Base-by-base conservation (phyloP, 1,140 invertebrate genomes). In the Trichonephila inaurata region DNA sequence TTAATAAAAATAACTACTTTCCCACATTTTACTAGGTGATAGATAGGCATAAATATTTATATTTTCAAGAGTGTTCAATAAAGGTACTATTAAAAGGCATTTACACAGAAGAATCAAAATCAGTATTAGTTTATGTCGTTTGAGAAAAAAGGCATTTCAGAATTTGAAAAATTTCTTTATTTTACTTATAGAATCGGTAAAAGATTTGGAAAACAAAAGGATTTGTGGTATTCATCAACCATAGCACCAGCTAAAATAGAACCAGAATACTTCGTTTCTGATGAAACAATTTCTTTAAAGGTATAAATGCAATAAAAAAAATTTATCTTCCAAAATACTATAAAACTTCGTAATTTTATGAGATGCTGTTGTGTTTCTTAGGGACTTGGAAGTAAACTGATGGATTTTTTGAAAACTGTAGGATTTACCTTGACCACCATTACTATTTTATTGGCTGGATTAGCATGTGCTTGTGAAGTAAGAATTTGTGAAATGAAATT, bases 391-490 rank as follows among this genome's bases (percentile, higher is more conserved):
- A 10, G 61, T 19, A 92, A 92, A 77, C 12, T 92, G 24, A 16
- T 28, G 19, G 19, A 69, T 21, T 92, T 86, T 24, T 16, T 87
- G 12, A 92, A 77, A 77, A 92, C 51, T 0, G 21, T 72, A 44
- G 83, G 91, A 8, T 92, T 51, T 16, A 14, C 58, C 28, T 92
- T 77, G 14, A 40, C 24, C 33, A n/a, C 83, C 0, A 0, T 60
- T 1, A 58, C 82, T 0, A n/a, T 87, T 58, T 28, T 92, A 28
- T 14, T 77, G 12, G 91, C 83, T 28, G 64, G 62, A 51, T 58
- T 92, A 87, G 91, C 91, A 60, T 87, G 64, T 24, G 83, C 28
- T 44, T 92, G 82, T 72, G 91, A 92, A 77, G 91, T 92, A 87
- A 87, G 91, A 28, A 0, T 3, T 64, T 85, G 72, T 18, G 33